A percentile compares a stretch with the other conserved stretches of the same genome.
Conservation (phyloP, 2,113 vertebrate genomes). For the Catagonus wagneri region DNA sequence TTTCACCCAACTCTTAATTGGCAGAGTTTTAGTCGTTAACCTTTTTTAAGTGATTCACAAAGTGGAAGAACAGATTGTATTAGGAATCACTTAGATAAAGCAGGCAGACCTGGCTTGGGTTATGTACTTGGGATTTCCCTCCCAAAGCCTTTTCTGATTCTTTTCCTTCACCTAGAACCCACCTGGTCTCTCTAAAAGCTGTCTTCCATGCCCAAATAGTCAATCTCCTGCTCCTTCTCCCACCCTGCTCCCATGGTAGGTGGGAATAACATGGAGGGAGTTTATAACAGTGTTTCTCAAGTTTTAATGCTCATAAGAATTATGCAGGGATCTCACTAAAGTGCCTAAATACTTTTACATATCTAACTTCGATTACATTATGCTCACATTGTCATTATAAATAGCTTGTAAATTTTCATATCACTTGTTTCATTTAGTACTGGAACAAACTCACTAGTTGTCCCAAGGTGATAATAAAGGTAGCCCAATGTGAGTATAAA, state of each 20-base stretch:
- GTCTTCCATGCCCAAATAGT: not conserved
- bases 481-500: not conserved
- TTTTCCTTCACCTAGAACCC: not conserved
- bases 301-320: not conserved
- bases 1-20: constrained; percentile 14
- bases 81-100: constrained; percentile 18
- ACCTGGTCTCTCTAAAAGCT: constrained; percentile 32
- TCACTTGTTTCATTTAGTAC: not conserved
- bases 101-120: not conserved
- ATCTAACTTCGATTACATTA: too few species aligned
- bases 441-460: not conserved
- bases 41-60: not conserved
- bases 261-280: not conserved
- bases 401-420: not conserved
- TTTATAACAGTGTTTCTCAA: not conserved
- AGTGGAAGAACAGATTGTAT: not conserved
- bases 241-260: not conserved
- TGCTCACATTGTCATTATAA: not conserved
- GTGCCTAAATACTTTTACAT: not conserved
- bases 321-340: not conserved
- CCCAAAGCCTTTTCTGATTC: not conserved
- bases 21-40: not conserved
- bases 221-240: not conserved
- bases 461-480: not conserved
- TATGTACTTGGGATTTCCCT: not conserved